Conservation (phyloP, 37 sponge, comb jelly and placozoan species). For the Tethya wilhelma region DNA sequence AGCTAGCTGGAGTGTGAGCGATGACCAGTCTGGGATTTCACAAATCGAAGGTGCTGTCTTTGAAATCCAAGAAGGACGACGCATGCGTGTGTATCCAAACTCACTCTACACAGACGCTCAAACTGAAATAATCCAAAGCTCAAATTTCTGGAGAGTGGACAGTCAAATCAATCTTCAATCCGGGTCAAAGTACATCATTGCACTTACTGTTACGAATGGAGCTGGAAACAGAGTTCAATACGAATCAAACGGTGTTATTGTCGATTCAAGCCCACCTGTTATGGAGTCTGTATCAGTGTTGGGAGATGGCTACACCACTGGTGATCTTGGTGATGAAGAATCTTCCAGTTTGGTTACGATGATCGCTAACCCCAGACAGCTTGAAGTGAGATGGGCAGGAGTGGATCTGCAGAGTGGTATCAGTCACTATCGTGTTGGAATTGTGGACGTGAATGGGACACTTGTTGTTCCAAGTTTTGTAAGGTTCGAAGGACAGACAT, state of each 20-base stretch:
- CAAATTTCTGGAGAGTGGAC: background rate
- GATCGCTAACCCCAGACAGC: slow-evolving; percentile 16
- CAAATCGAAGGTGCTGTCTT: slow-evolving; percentile 38
- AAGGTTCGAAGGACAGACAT: slow-evolving; percentile 4
- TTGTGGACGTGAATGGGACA: slow-evolving; percentile 28
- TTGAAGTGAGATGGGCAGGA: slow-evolving; percentile 62
- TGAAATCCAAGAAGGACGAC: slow-evolving; percentile 44
- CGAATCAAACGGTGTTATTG: slow-evolving; percentile 49
- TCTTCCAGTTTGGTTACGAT: slow-evolving; percentile 1
- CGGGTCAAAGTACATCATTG: slow-evolving; percentile 40
- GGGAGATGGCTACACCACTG: slow-evolving; percentile 35
- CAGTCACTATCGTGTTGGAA: slow-evolving; percentile 41
- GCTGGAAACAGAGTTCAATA: slow-evolving; percentile 47
- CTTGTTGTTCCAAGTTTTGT: slow-evolving; percentile 17
- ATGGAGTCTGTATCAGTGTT: slow-evolving; percentile 34
- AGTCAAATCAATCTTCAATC: slow-evolving; percentile 11
- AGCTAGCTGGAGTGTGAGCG: slow-evolving; percentile 43
- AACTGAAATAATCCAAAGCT: background rate
- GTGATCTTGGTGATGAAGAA: background rate
- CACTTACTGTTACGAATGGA: slow-evolving; percentile 51
- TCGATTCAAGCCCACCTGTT: slow-evolving; percentile 68
- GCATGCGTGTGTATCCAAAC: slow-evolving; percentile 29
- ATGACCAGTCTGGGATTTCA: slow-evolving; percentile 55
- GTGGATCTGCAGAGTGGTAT: slow-evolving; percentile 55
- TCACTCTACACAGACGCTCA: background rate